Evolutionary conservation across 64 coral and sea anemone species (phyloP).

Genomic region (Trachythela sp.): DNA sequence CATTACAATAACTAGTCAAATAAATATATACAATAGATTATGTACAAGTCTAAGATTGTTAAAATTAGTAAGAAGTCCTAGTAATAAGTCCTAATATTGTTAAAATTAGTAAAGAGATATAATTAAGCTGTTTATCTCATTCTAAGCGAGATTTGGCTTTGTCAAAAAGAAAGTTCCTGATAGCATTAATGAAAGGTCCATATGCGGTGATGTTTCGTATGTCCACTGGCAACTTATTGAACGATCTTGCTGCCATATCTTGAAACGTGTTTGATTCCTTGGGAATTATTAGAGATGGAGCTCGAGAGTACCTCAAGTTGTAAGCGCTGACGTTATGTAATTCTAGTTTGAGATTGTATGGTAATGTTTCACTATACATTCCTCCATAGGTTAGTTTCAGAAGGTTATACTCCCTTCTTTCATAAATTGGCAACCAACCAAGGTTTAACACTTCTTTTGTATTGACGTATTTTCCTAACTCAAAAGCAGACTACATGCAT

Average conservation of each 20-base stretch:
- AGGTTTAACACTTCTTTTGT: slow-evolving; percentile 14
- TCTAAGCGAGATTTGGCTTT: slow-evolving; percentile 20
- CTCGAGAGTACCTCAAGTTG: slow-evolving; percentile 14
- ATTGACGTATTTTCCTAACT: no score
- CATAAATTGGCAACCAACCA: slow-evolving; percentile 18
- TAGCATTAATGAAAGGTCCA: not conserved
- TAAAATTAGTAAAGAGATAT: no score
- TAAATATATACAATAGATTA: no score
- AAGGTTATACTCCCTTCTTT: slow-evolving; percentile 28
- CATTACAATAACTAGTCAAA: no score
- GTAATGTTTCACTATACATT: slow-evolving; percentile 15
- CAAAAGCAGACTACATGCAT: no score
- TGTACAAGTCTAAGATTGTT: not conserved
- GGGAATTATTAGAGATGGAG: slow-evolving; percentile 12
- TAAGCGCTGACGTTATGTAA: not conserved
- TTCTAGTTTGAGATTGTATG: not conserved
- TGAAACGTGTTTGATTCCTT: slow-evolving; percentile 26
- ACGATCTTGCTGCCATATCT: slow-evolving; percentile 30
- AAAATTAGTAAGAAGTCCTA: no score
- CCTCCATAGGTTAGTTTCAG: not conserved
- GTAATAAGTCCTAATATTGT: no score
- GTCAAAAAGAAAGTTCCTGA: slow-evolving; percentile 1
- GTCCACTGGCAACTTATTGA: not conserved
- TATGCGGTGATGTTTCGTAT: slow-evolving; percentile 21
- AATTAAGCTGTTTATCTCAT: no score